Percentiles rank a stretch among this genome's conserved stretches.
These are phyloP conservation scores for Laspeyria flexula DNA, from an alignment of 2,888 invertebrate species.

Conservation along the genomic window DNA sequence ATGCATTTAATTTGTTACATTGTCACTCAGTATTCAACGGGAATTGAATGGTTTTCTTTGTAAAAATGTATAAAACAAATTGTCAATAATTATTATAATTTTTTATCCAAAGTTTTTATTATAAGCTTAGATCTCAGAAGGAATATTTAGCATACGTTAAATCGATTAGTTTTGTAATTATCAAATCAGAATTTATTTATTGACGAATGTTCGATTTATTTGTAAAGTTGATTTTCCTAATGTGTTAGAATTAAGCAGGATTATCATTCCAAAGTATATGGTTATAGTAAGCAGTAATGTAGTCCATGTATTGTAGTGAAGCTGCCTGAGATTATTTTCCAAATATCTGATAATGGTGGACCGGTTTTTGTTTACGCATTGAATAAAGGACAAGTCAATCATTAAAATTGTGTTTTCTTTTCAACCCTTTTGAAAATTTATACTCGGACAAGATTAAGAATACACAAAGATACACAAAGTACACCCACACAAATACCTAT, in stretches of 20 bases:
- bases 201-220: constrained; percentile 67
- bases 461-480: too few relatives aligned
- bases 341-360: constrained; percentile 64
- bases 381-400: constrained; percentile 78
- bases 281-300: constrained; percentile 59
- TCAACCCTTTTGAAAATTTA: too few relatives aligned
- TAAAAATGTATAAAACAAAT: constrained; percentile 82
- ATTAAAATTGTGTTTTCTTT: constrained; percentile 47
- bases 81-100: constrained; percentile 78
- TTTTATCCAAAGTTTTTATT: constrained; percentile 83
- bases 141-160: constrained; percentile 73
- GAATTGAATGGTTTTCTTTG: constrained; percentile 66
- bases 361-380: constrained; percentile 81
- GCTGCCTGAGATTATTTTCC: constrained; percentile 68
- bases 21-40: constrained; percentile 65
- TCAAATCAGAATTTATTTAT: constrained; percentile 82
- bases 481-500: too few relatives aligned
- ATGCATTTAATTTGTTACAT: constrained; percentile 66
- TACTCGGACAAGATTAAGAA: too few relatives aligned
- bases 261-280: constrained; percentile 81
- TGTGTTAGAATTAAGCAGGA: constrained; percentile 69
- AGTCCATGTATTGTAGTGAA: constrained; percentile 62
- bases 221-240: constrained; percentile 74
- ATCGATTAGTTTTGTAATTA: constrained; percentile 75
- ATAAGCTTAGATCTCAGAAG: constrained; percentile 84